A percentile compares a stretch with the other conserved stretches of the same genome.
phyloP scores from a whole-genome alignment of 2,888 invertebrate species.

The Scaptomyza tumidula region DNA sequence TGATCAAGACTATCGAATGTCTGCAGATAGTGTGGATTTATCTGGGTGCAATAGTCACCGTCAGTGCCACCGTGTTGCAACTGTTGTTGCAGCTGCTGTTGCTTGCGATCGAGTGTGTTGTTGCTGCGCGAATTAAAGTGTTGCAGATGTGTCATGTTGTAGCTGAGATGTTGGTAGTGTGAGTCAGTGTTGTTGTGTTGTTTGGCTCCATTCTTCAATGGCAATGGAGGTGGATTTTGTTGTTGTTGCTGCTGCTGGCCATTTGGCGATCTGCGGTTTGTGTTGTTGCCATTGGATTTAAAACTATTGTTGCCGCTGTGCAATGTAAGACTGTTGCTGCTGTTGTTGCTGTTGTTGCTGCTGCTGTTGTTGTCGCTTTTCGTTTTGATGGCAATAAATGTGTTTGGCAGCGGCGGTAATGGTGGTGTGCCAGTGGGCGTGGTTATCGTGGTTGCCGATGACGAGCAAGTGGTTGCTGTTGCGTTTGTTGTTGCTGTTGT shows the following conservation, averaged over 20 bases:
- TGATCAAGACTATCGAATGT: constrained; percentile 82
- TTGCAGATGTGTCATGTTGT: constrained; percentile 65
- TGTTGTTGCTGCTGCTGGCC: constrained; percentile 63
- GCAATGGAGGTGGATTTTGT: constrained; percentile 68
- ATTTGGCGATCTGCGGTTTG: constrained; percentile 57
- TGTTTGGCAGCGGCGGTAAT: constrained; percentile 79
- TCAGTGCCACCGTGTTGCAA: constrained; percentile 15
- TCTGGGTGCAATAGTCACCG: constrained; percentile 79
- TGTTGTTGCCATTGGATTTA: constrained; percentile 70
- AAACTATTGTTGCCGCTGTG: constrained; percentile 73
- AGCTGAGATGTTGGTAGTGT: constrained; percentile 70
- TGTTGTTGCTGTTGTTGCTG: constrained; percentile 59
- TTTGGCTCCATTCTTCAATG: constrained; percentile 76
- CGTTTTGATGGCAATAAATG: constrained; percentile 80
- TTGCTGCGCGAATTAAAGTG: constrained; percentile 74
- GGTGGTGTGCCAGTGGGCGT: constrained; percentile 81
- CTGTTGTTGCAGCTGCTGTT: constrained; percentile 40
- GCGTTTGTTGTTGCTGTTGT: constrained; percentile 62
- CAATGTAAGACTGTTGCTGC: constrained; percentile 65
- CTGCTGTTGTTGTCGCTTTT: constrained; percentile 61
- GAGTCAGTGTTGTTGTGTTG: constrained; percentile 58
- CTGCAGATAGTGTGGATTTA: constrained; percentile 82
- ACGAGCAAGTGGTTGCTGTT: constrained; percentile 61
- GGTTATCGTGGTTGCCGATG: constrained; percentile 65
- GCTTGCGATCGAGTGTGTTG: constrained; percentile 76